A percentile compares a stretch with the other conserved stretches of the same genome.
Conservation (phyloP, 2,888 invertebrate genomes). For the Limenitis camilla region DNA sequence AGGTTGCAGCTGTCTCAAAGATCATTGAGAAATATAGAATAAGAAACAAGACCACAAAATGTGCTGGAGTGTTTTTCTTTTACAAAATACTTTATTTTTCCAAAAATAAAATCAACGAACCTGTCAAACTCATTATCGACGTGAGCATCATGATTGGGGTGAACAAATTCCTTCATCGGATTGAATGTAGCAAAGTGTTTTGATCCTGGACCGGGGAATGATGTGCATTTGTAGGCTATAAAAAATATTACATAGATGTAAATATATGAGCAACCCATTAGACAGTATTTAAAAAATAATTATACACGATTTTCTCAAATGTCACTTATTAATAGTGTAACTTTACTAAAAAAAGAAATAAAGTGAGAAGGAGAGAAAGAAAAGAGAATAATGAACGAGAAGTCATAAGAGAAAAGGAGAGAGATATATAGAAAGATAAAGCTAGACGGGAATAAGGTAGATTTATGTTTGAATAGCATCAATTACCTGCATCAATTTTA, state of each 20-base stretch:
- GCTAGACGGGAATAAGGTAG: background rate
- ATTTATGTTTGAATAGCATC: background rate
- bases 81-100: too few relatives aligned
- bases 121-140: slow-evolving; percentile 81
- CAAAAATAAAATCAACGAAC: slow-evolving; percentile 24
- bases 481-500: slow-evolving; percentile 76
- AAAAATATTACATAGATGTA: background rate
- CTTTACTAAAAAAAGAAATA: too few relatives aligned
- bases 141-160: slow-evolving; percentile 79
- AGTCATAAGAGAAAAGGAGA: too few relatives aligned
- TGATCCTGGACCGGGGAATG: slow-evolving; percentile 91
- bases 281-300: too few relatives aligned
- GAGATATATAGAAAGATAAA: too few relatives aligned
- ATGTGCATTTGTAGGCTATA: slow-evolving; percentile 79
- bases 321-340: too few relatives aligned
- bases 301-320: too few relatives aligned
- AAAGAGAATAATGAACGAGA: slow-evolving; percentile 79
- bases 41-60: too few relatives aligned
- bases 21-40: too few relatives aligned
- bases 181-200: slow-evolving; percentile 88
- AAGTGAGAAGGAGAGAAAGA: slow-evolving; percentile 93
- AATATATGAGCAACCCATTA: too few relatives aligned
- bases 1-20: too few relatives aligned
- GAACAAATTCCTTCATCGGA: slow-evolving; percentile 93
- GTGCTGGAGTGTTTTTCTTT: too few relatives aligned